phyloP scores from a whole-genome alignment of 2,797 vertebrate genomes.

The Streptopelia turtur region DNA sequence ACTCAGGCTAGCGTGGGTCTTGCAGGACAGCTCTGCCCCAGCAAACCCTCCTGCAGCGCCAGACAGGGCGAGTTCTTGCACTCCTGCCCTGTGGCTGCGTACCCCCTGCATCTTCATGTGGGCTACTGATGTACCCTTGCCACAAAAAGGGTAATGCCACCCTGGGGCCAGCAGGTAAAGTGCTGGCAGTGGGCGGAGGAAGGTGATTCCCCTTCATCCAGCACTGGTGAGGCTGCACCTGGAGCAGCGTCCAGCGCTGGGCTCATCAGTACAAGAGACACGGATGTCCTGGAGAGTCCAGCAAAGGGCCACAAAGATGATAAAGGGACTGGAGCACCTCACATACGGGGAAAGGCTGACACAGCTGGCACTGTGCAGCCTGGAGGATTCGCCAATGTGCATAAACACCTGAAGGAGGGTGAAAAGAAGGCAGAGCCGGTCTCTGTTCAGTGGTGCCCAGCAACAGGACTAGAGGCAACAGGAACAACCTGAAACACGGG shows the following conservation, averaged over 20 bases:
- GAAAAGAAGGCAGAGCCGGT: not conserved
- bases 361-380: not conserved
- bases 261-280: not conserved
- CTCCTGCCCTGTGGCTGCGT: not conserved
- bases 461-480: not conserved
- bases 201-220: not conserved
- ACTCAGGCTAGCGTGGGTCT: not conserved
- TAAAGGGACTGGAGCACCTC: not conserved
- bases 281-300: not conserved
- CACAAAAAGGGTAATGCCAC: rapidly evolving
- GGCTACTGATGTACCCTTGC: rapidly evolving
- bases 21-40: not conserved
- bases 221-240: not conserved
- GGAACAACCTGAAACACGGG: not conserved
- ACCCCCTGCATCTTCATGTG: not conserved
- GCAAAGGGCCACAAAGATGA: not conserved
- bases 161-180: not conserved
- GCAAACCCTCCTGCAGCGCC: not conserved
- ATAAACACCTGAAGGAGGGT: not conserved
- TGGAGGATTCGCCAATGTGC: not conserved
- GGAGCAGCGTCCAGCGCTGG: not conserved
- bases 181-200: not conserved
- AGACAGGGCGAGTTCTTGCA: not conserved
- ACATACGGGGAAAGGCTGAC: not conserved
- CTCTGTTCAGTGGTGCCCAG: not conserved